Evolutionary conservation across 2,888 invertebrate genomes (phyloP).

Genomic region (Stegana nigrithorax): DNA sequence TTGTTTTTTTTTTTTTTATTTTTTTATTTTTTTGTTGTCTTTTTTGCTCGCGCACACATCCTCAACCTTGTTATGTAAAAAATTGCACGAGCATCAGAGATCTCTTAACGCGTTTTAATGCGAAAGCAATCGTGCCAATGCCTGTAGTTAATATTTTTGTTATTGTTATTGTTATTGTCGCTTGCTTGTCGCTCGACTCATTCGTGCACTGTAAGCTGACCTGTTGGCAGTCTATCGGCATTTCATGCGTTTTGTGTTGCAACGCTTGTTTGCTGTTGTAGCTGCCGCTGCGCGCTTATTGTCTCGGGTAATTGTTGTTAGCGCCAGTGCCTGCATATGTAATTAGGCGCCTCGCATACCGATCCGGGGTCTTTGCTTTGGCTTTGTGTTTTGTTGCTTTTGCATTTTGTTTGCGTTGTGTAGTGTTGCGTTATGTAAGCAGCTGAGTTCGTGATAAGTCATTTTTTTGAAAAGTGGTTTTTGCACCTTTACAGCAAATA

Average conservation of each 20-base stretch:
- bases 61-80: slow-evolving; percentile 59
- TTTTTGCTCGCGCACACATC: no score
- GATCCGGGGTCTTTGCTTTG: background rate
- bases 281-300: slow-evolving; percentile 11
- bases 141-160: background rate
- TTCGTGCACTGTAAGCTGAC: background rate
- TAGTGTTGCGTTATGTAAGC: background rate
- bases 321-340: slow-evolving; percentile 53
- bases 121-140: background rate
- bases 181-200: background rate
- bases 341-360: slow-evolving; percentile 38
- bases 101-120: slow-evolving; percentile 13
- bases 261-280: slow-evolving; percentile 28
- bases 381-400: background rate
- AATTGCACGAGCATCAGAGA: no score
- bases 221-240: slow-evolving; percentile 1
- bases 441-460: slow-evolving; percentile 8
- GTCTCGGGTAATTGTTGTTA: slow-evolving; percentile 32
- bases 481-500: background rate
- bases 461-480: background rate
- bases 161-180: no score
- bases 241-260: slow-evolving; percentile 27
- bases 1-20: slow-evolving; percentile 4
- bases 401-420: background rate
- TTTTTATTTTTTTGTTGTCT: slow-evolving; percentile 28